phyloP scores from a whole-genome alignment of 2,113 vertebrate genomes.

The Strigops habroptila region DNA sequence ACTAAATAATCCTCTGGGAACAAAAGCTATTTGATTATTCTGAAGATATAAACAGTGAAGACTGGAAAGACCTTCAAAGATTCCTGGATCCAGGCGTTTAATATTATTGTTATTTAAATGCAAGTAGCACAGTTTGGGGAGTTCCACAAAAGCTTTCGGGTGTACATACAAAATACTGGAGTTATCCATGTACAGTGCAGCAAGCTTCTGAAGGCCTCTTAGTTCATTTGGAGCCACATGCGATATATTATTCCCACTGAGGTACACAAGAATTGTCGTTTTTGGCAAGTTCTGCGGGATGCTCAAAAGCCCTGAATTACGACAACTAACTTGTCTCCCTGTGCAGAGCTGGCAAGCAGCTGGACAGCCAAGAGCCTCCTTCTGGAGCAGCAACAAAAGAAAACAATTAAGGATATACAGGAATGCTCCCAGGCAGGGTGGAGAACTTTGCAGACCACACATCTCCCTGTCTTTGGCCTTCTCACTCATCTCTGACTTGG shows the following conservation, averaged over 20 bases:
- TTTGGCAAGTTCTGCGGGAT: conserved; percentile 66
- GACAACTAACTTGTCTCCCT: conserved; percentile 69
- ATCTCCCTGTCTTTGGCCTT: conserved; percentile 66
- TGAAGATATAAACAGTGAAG: conserved; percentile 70
- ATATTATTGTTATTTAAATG: conserved; percentile 74
- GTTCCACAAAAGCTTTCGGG: conserved; percentile 68
- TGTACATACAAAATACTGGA: conserved; percentile 51
- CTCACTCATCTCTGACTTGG: conserved; percentile 66
- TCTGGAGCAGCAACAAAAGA: conserved; percentile 66
- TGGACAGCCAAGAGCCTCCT: conserved; percentile 62
- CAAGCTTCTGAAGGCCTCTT: conserved; percentile 58
- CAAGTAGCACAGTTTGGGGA: conserved; percentile 63
- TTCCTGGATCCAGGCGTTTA: conserved; percentile 64
- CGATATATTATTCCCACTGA: conserved; percentile 73
- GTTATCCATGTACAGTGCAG: conserved; percentile 71
- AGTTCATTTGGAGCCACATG: conserved; percentile 54
- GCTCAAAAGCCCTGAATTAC: conserved; percentile 60
- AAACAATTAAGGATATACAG: conserved; percentile 55
- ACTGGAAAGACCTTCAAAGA: conserved; percentile 70
- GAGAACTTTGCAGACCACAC: conserved; percentile 62
- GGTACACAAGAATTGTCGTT: conserved; percentile 56
- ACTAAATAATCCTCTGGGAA: conserved; percentile 71
- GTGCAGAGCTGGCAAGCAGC: conserved; percentile 69
- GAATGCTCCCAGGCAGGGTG: conserved; percentile 38
- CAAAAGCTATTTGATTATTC: conserved; percentile 69